phyloP scores from a whole-genome alignment of 2,113 vertebrate species.

The Cebus imitator region DNA sequence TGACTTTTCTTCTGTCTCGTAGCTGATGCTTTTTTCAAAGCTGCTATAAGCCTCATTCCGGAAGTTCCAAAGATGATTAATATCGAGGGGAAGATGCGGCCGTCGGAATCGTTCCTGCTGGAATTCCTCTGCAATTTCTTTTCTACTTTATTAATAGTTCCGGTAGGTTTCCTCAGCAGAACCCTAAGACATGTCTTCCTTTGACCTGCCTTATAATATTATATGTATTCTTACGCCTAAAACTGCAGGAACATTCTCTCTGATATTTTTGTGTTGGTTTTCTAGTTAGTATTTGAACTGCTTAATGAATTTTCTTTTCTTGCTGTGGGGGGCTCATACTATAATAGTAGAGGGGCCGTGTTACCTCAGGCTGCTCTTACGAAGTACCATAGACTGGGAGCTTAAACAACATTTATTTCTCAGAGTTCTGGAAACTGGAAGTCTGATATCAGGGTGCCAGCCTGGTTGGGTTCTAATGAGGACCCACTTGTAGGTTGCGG shows the following conservation, averaged over 20 bases:
- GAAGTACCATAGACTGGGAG: background rate
- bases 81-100: slow-evolving; percentile 94
- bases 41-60: slow-evolving; percentile 92
- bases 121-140: slow-evolving; percentile 97
- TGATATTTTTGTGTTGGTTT: background rate
- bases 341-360: no score
- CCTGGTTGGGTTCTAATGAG: background rate
- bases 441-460: background rate
- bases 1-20: slow-evolving; percentile 53
- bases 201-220: background rate
- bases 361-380: background rate
- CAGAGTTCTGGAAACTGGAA: background rate
- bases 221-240: background rate
- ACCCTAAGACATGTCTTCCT: background rate
- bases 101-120: slow-evolving; percentile 92
- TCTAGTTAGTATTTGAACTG: background rate
- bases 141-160: slow-evolving; percentile 92
- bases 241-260: background rate
- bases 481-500: background rate
- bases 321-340: background rate
- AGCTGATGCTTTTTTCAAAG: slow-evolving; percentile 98
- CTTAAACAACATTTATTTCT: background rate
- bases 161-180: slow-evolving; percentile 84
- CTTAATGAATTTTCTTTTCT: background rate
- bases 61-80: slow-evolving; percentile 95